Evolutionary conservation across 92 coral and sea anemone genomes (phyloP).

Genomic region (Porites lobata): DNA sequence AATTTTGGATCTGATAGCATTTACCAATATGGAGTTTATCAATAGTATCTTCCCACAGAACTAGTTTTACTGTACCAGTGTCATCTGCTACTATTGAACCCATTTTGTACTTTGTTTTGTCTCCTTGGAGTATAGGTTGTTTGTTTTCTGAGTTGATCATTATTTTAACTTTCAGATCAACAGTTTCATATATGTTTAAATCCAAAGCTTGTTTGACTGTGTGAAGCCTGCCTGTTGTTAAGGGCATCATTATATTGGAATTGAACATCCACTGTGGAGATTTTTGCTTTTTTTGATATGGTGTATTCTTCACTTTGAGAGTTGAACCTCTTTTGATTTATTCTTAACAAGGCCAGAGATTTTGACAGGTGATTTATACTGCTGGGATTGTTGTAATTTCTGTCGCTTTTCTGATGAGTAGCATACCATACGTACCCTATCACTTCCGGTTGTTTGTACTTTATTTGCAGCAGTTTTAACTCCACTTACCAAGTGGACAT

Average conservation of each 20-base stretch:
- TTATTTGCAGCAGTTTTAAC: slow-evolving; percentile 8
- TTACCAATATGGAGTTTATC: background rate
- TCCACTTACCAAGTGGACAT: slow-evolving; percentile 21
- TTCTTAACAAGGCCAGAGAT: background rate
- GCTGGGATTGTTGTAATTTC: slow-evolving; percentile 34
- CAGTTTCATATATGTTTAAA: slow-evolving; percentile 18
- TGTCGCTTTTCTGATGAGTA: slow-evolving; percentile 63
- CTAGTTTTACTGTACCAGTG: slow-evolving; percentile 38
- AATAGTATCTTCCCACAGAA: slow-evolving; percentile 57
- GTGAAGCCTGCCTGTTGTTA: background rate
- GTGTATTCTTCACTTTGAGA: slow-evolving; percentile 29
- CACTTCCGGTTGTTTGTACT: slow-evolving; percentile 41
- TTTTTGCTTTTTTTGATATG: slow-evolving; percentile 60
- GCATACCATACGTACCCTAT: slow-evolving; percentile 41
- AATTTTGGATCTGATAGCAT: slow-evolving; percentile 13
- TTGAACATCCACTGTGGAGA: slow-evolving; percentile 20
- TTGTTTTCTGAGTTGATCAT: too few relatives aligned
- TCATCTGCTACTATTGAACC: background rate
- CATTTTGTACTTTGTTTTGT: too few relatives aligned
- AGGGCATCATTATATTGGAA: slow-evolving; percentile 36
- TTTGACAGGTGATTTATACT: slow-evolving; percentile 45
- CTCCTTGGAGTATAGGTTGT: too few relatives aligned
- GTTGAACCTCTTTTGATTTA: slow-evolving; percentile 17
- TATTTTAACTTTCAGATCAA: slow-evolving; percentile 17
- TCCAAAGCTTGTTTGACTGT: slow-evolving; percentile 19